Base-by-base conservation (phyloP, 2,888 invertebrate genomes). In the Leptinotarsa peninsularis region DNA sequence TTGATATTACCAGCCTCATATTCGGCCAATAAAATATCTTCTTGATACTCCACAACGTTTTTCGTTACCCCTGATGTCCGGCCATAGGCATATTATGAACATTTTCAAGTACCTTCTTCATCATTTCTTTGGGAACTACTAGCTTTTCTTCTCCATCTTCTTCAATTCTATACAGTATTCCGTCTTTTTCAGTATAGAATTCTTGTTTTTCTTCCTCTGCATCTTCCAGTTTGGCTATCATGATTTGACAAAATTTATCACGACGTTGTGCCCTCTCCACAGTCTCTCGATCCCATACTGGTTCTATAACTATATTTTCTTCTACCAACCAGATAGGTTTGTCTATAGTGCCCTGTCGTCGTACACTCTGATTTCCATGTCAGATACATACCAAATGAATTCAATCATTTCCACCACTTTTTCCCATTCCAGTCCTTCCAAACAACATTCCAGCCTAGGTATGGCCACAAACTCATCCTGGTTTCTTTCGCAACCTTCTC, bases 11-110 rank as follows among this genome's bases (percentile, higher is more conserved):
- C n/a, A 21, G 21, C 5, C 54, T 21, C 54, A 56, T 56, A 18
- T 56, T 56, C 1, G 54, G 79, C 85, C 85, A 60, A 79, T 23
- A 82, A 75, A 80, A 84, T 33, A 76, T 66, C 49, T 76, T 54
- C 66, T 76, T 68, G 15, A 85, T 77, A 23, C 74, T 21, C 17
- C 73, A 74, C 4, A 75, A 75, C 0, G 84, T 85, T 70, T 82
- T 82, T 15, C 82, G 77, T 17, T 23, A 0, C 23, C 23, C 23
- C 23, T 23, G 23, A 77, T 86, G 85, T 15, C 84, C 82, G 27
- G 79, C 77, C 15, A 81, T 73, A 73, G 18, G n/a, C 54, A n/a
- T 7, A 54, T 54, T n/a, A 18, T 21, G 4, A 76, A 49, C 54
- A 66, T 50, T 2, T 23, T 49, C 17, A 73, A 18, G 18, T 18